Evolutionary conservation across 1,140 invertebrate genomes (phyloP), one percentile per base, ranked within the genome.

Genomic region (Hydropsyche tenuis): DNA sequence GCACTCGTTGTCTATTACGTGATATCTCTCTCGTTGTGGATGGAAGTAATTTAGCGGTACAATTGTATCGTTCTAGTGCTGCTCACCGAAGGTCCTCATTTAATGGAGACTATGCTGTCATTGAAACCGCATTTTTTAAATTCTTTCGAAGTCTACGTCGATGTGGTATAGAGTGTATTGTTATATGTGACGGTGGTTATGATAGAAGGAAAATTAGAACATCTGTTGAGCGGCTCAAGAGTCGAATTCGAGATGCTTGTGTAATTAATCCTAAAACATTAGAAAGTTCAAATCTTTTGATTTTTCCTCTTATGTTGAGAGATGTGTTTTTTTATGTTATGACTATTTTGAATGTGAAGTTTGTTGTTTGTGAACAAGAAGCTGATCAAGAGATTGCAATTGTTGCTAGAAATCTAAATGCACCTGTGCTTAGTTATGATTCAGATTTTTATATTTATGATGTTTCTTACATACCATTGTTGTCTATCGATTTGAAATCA

Each of bases 391-490:
- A 95, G 79, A 89, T 96, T 69, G 93, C 93, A 1, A 89, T 90
- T 0, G 78, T 96, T 64, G 92, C 94, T 0, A 88, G 89, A 75
- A 84, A 89, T 64, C 84, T 95, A 4, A 85, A 92, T 37, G 96
- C 94, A 79, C 95, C 95, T 2, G 89, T 97, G 11, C 78, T 97
- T 0, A 96, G 93, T 80, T 92, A 91, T 77, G 96, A 97, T 82
- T 96, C 94, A 0, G 96, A 97, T 85, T 97, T 96, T 85, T 96
- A 90, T 80, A 91, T 97, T 65, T 95, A 92, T 82, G 91, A 94
- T 83, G 87, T 94, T 0, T 79, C 88, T 1, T 96, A 95, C 79
- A 92, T 96, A 73, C 92, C 93, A 0, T 89, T 94, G 56, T 86
- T 90, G 68, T 91, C 89, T 46, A 80, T 95, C 0, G 86, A 90